Conservation (phyloP, 2,113 vertebrate genomes). For the Notarius quadriscutis region DNA sequence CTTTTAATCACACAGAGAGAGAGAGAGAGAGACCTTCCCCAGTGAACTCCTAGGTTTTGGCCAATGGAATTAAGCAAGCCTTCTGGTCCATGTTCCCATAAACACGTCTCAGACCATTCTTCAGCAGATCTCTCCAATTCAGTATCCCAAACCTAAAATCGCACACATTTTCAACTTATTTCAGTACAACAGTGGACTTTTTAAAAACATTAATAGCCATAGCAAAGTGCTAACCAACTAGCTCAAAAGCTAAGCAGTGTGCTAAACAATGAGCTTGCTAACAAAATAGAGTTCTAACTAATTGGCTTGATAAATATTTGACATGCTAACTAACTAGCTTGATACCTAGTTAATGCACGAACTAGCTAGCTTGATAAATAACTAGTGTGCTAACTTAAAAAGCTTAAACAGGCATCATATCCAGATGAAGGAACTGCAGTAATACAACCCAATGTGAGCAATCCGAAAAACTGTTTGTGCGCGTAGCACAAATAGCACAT, state of each 20-base stretch:
- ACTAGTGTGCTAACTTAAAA: not conserved
- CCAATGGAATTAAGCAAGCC: conserved; percentile 90
- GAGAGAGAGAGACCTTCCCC: conserved; percentile 85
- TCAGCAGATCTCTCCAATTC: conserved; percentile 91
- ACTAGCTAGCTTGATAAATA: not conserved
- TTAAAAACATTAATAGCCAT: not conserved
- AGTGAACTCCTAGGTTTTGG: conserved; percentile 95
- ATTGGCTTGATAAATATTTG: not conserved
- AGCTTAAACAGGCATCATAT: not conserved
- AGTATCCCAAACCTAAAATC: conserved; percentile 84
- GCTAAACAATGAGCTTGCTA: not conserved
- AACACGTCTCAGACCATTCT: conserved; percentile 90
- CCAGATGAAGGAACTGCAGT: not conserved
- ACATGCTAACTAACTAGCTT: not conserved
- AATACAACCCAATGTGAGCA: not conserved
- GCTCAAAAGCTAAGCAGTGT: not conserved
- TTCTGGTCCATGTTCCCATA: conserved; percentile 94
- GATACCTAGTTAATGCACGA: not conserved
- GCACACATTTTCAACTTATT: not conserved
- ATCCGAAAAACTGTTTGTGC: not conserved
- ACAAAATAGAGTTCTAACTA: not conserved
- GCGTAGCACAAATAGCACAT: not conserved
- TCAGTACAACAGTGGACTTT: not conserved
- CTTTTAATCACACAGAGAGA: not conserved
- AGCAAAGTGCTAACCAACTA: not conserved